A percentile compares a stretch with the other conserved stretches of the same genome.
Conservation (phyloP, 2,113 vertebrate genomes). For the Otocyon megalotis region DNA sequence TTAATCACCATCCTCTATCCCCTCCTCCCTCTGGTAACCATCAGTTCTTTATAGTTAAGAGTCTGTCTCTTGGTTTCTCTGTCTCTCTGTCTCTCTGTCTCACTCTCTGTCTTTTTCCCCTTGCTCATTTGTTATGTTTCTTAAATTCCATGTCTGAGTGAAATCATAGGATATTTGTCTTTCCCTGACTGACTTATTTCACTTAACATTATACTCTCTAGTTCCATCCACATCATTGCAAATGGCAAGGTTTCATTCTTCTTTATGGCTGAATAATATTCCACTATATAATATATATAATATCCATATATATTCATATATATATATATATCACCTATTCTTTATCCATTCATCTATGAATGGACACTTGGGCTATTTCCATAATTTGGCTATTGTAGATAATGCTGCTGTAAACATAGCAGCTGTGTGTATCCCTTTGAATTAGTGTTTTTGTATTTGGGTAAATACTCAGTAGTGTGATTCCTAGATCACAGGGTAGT, state of each 20-base stretch:
- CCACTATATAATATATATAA: too few relatives aligned
- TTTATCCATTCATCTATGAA: background rate
- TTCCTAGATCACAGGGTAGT: background rate
- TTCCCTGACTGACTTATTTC: background rate
- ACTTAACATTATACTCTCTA: background rate
- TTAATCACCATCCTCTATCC: background rate
- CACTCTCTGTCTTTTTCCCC: background rate
- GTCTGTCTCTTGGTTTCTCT: background rate
- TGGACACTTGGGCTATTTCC: background rate
- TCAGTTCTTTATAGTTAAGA: background rate
- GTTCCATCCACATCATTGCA: background rate
- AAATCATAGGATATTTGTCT: background rate
- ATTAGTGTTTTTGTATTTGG: background rate
- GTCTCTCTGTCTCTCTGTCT: background rate
- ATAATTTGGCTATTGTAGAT: background rate
- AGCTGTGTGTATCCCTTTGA: background rate
- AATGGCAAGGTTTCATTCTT: background rate
- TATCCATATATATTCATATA: too few relatives aligned
- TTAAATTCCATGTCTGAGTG: background rate
- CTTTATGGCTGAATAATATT: background rate
- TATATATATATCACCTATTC: background rate
- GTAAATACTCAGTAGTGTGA: background rate
- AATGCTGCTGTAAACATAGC: background rate
- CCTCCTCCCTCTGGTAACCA: background rate
- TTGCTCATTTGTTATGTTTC: background rate